phyloP scores from a whole-genome alignment of 1,140 invertebrate species.

The Cotesia glomerata region DNA sequence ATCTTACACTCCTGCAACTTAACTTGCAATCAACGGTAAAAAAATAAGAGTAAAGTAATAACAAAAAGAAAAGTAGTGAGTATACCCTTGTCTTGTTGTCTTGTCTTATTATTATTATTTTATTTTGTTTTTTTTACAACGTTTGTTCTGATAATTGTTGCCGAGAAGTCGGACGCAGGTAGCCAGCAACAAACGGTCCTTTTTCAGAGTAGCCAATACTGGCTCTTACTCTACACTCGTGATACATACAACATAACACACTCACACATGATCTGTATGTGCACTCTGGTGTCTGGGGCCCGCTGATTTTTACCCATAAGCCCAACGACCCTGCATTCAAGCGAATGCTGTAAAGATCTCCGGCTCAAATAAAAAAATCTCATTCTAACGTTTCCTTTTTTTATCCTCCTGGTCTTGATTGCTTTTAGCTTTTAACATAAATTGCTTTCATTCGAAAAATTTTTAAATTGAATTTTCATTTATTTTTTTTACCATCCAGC shows the following conservation, averaged over 20 bases:
- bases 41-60: neutral
- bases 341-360: neutral
- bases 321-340: slow-evolving; percentile 1
- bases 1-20: neutral
- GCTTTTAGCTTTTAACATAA: neutral
- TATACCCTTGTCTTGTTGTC: neutral
- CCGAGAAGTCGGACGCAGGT: slow-evolving; percentile 40
- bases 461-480: too few relatives aligned
- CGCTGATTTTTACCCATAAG: slow-evolving; percentile 10
- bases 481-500: too few relatives aligned
- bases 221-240: too few relatives aligned
- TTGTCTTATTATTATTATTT: neutral
- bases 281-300: neutral
- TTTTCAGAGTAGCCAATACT: slow-evolving; percentile 26
- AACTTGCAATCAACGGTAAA: neutral
- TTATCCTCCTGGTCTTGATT: neutral
- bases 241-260: too few relatives aligned
- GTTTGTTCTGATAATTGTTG: slow-evolving; percentile 41
- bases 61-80: slow-evolving; percentile 1
- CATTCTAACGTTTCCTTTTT: neutral
- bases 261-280: too few relatives aligned
- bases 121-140: slow-evolving; percentile 27
- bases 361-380: neutral
- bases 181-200: slow-evolving; percentile 30
- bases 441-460: too few relatives aligned